Percentiles rank a stretch among this genome's conserved stretches.
phyloP scores from a whole-genome alignment of 2,797 vertebrate species.

The Orestias chungarensis region DNA sequence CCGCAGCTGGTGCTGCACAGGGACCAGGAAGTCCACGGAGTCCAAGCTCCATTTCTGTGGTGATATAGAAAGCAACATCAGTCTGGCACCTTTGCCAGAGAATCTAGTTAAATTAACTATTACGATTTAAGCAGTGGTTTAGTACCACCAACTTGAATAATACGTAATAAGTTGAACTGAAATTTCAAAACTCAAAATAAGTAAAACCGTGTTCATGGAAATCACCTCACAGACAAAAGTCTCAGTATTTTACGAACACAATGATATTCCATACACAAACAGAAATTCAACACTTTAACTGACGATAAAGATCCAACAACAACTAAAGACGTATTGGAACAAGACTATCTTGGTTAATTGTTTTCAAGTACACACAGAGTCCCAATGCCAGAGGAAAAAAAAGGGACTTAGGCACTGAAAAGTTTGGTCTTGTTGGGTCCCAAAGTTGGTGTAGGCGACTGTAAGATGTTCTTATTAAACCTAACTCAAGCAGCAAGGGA shows the following conservation, averaged over 20 bases:
- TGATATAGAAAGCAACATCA: constrained; percentile 31
- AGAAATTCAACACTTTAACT: neutral
- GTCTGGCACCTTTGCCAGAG: neutral
- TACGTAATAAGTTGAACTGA: neutral
- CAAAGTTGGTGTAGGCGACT: neutral
- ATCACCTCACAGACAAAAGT: neutral
- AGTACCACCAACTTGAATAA: neutral
- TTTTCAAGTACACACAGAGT: neutral
- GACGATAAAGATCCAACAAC: neutral
- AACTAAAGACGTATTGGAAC: neutral
- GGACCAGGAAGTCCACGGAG: constrained; percentile 95
- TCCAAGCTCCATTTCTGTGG: constrained; percentile 96
- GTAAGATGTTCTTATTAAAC: neutral
- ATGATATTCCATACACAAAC: neutral
- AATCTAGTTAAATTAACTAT: neutral
- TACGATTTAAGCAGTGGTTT: neutral
- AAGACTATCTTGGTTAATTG: neutral
- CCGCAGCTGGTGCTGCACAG: constrained; percentile 96
- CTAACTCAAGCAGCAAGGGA: neutral
- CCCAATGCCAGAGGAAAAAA: neutral
- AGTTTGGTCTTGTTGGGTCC: neutral
- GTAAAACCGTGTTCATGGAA: neutral
- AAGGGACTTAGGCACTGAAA: neutral
- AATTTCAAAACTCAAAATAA: neutral
- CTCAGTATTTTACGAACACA: neutral